Conservation (phyloP, 2,888 invertebrate genomes). For the Euzophera pinguis region DNA sequence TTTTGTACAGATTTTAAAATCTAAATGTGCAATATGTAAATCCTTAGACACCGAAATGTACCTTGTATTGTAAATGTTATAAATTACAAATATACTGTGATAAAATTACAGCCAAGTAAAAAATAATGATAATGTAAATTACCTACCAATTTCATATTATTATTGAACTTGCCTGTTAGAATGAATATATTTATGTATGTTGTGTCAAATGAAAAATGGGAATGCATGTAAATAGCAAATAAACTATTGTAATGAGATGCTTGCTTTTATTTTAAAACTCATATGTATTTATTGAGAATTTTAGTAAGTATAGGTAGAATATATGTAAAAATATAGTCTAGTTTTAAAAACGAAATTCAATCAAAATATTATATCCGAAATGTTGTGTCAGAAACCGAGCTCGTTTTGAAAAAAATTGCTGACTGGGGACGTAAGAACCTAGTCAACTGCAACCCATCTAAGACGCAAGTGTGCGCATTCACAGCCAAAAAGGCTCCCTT, state of each 20-base stretch:
- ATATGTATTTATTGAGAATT: too few relatives aligned
- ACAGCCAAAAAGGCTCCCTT: too few relatives aligned
- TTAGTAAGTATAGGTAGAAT: too few relatives aligned
- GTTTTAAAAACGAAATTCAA: too few relatives aligned
- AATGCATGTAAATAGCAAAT: constrained; percentile 13
- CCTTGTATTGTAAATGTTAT: constrained; percentile 1
- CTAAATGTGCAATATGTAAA: constrained; percentile 13
- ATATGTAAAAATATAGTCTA: too few relatives aligned
- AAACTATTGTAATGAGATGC: not conserved
- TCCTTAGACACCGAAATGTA: constrained; percentile 9
- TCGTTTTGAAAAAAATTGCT: too few relatives aligned
- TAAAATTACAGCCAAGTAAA: constrained; percentile 19
- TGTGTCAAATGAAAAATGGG: constrained; percentile 11
- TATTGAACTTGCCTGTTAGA: constrained; percentile 7
- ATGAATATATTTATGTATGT: constrained; percentile 12
- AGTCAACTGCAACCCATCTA: too few relatives aligned
- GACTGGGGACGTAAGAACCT: too few relatives aligned
- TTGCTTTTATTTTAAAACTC: not conserved
- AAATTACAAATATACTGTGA: constrained; percentile 19
- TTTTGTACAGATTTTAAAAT: constrained; percentile 6
- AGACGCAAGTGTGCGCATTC: too few relatives aligned
- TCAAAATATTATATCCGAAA: too few relatives aligned
- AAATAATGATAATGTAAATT: constrained; percentile 12
- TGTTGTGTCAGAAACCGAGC: too few relatives aligned
- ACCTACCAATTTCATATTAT: not conserved